Evolutionary conservation across 2,888 invertebrate genomes (phyloP).

Genomic region (Platypus cylindrus): DNA sequence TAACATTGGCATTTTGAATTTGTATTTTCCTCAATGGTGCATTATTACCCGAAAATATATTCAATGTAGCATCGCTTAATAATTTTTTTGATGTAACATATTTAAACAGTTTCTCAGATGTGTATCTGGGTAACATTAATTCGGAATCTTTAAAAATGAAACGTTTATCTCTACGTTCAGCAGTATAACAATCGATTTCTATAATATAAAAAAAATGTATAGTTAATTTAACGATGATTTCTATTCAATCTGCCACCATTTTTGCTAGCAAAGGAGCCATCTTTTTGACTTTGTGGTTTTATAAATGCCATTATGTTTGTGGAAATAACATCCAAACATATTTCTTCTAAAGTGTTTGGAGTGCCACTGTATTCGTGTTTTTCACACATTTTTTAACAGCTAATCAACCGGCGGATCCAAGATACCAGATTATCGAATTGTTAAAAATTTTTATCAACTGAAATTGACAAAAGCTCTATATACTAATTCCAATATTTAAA

Average conservation of each 20-base stretch:
- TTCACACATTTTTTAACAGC: too few relatives aligned
- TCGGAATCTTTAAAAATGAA: constrained; percentile 41
- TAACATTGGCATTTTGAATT: constrained; percentile 45
- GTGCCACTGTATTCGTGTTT: too few relatives aligned
- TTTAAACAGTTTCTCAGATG: constrained; percentile 43
- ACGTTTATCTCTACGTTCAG: constrained; percentile 17
- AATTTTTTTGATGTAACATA: constrained; percentile 43
- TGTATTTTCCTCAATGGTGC: constrained; percentile 46
- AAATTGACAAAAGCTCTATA: too few relatives aligned
- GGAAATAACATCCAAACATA: constrained; percentile 51
- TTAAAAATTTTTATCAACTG: too few relatives aligned
- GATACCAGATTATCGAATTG: too few relatives aligned
- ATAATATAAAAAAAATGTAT: constrained; percentile 1
- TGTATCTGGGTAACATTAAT: constrained; percentile 42
- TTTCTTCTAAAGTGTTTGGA: too few relatives aligned
- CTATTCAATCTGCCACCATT: constrained; percentile 14
- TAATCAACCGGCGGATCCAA: too few relatives aligned
- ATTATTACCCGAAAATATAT: constrained; percentile 45
- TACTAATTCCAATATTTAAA: too few relatives aligned
- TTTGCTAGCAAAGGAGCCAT: constrained; percentile 17
- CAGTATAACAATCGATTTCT: constrained; percentile 17
- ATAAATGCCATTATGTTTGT: constrained; percentile 42
- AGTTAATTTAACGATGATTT: background rate
- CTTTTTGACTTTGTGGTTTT: constrained; percentile 27
- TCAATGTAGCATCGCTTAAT: constrained; percentile 46